Evolutionary conservation across 2,797 vertebrate species (phyloP), one percentile per base, ranked within the genome.

Genomic region (Epinephelus awoara): DNA sequence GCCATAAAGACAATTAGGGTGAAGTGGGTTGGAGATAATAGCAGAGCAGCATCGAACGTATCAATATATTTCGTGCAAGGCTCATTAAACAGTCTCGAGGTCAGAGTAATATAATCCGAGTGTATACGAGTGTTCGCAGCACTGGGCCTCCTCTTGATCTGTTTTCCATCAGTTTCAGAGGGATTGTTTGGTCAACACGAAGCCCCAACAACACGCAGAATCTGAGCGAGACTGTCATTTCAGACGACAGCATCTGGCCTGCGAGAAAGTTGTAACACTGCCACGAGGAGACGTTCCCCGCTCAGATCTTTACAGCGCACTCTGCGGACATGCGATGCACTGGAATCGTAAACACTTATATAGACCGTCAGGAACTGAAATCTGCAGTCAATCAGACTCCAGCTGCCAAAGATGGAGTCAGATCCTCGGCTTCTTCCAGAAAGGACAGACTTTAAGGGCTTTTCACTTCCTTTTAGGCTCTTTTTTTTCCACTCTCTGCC

Each of bases 271-370:
- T 29, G 27, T 65, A 51, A 57, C 25, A 3, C 65, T 42, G 69
- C 62, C 19, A 50, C 4, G 23, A 71, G 52, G 64, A 80, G 44
- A 67, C 59, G 52, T 75, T 34, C 34, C 56, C 71, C 19, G 12
- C 59, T 83, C 65, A 29, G 69, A 54, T 75, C 79, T 83, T 80
- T 56, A 65, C 67, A 12, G 67, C 29, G 49, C 46, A 55, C 80
- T 71, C 55, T 1, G 40, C 78, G 81, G 88, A 83, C 73, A 77
- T 54, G 75, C 6, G 67, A 86, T 80, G 78, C 85, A 3, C 55
- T 64, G 77, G 79, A 86, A 85, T 89, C 81, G 15, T 91, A 91
- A 93, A 92, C 82, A 77, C 76, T 77, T 77, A 59, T 64, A 67
- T 71, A 67, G 88, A 88, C 72, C 52, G 51, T 73, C 66, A 86